Conservation (phyloP, 1,140 invertebrate genomes). For the Leptonema lineaticorne region DNA sequence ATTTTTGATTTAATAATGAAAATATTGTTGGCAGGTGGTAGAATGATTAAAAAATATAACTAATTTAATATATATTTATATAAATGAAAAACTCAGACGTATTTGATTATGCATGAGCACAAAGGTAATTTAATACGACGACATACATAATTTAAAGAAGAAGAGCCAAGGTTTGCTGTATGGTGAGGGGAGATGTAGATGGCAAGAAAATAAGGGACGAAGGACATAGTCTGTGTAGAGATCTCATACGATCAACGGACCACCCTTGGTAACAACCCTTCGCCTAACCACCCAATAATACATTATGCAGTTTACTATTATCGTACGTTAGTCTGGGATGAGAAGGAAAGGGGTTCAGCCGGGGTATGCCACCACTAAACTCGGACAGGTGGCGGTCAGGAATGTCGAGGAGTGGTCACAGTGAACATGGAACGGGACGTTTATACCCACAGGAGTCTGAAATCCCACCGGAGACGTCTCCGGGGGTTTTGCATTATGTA, state of each 20-base stretch:
- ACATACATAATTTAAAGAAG: conserved; percentile 9
- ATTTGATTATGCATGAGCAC: background rate
- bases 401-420: background rate
- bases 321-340: conserved; percentile 5
- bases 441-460: background rate
- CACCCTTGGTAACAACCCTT: background rate
- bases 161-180: background rate
- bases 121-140: conserved; percentile 5
- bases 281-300: background rate
- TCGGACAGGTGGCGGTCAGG: background rate
- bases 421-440: background rate
- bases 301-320: conserved; percentile 19
- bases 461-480: background rate
- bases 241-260: background rate
- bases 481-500: conserved; percentile 9
- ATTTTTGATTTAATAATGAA: no score
- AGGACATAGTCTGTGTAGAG: background rate
- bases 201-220: conserved; percentile 8
- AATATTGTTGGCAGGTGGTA: no score
- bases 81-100: no score
- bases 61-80: no score
- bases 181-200: no score
- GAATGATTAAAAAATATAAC: no score
- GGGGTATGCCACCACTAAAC: no score
- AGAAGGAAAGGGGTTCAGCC: background rate